Evolutionary conservation across 1,140 invertebrate genomes (phyloP), one percentile per base, ranked within the genome.

Genomic region (Dryas iulia): DNA sequence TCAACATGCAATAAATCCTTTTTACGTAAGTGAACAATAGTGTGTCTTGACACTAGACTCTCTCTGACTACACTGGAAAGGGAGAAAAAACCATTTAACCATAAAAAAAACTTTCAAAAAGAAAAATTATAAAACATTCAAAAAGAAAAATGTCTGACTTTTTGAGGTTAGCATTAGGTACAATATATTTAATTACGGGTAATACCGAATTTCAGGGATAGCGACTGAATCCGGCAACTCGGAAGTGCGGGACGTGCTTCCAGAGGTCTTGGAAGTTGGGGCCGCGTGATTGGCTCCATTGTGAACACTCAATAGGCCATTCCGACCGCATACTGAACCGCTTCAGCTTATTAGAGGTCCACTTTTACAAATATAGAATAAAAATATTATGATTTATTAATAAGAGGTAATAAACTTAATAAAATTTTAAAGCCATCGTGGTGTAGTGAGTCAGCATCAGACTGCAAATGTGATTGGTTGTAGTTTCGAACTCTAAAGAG

Each of bases 251-350:
- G 74, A 88, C 84, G 82, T 87, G 84, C 80, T 73, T 79, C 71
- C 56, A 76, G 75, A 77, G 79, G 75, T 81, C 74, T 79, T 74
- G 70, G 72, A 82, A 84, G 76, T 86, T 81, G 73, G 73, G 64
- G 72, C 64, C 73, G 66, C 74, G 73, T 89, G 84, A 89, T 86
- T 89, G 86, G 81, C 73, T 67, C 82, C 75, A 89, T 89, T 87
- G 86, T 86, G 69, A 74, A 78, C 72, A 69, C 64, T 84, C 83
- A 83, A 86, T 84, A 79, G 74, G 74, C 80, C 76, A 77, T 84
- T 80, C 81, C 71, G 73, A 66, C 73, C 69, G 74, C 72, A 66
- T 69, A 71, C 61, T 66, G 39, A 69, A 77, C 58, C 69, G 62
- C 65, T 72, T 72, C 59, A 66, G 30, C 63, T 70, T 73, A 71